These are phyloP conservation scores for Prorops nasuta DNA, from an alignment of 1,140 invertebrate species.

Conservation along the genomic window DNA sequence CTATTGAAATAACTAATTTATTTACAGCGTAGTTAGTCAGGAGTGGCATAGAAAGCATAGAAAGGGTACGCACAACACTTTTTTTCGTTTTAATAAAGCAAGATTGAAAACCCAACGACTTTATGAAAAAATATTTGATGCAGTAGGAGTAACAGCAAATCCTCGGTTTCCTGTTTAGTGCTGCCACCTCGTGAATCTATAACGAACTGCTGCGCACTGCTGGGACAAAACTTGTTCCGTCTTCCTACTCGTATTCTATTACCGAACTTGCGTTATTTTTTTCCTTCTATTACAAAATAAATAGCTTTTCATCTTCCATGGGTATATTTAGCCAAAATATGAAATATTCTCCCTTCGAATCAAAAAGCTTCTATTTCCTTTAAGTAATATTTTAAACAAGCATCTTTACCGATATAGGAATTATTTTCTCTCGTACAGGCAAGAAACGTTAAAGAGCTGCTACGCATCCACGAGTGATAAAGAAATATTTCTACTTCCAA, in stretches of 20 bases:
- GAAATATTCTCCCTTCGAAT: not conserved
- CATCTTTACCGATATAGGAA: too few relatives aligned
- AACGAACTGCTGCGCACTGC: constrained; percentile 10
- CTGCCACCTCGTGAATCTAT: constrained; percentile 26
- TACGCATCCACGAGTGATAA: too few relatives aligned
- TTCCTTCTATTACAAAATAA: constrained; percentile 2
- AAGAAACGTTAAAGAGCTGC: too few relatives aligned
- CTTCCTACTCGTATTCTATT: not conserved
- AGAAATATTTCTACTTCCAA: too few relatives aligned
- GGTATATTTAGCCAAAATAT: too few relatives aligned
- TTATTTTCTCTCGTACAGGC: too few relatives aligned
- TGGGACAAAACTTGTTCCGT: constrained; percentile 26
- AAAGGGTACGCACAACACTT: too few relatives aligned
- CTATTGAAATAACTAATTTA: too few relatives aligned
- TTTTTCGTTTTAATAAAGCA: not conserved
- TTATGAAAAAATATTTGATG: not conserved
- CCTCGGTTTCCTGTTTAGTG: constrained; percentile 15
- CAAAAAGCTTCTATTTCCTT: not conserved
- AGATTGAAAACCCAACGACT: not conserved
- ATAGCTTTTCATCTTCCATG: too few relatives aligned
- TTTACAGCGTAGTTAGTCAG: too few relatives aligned
- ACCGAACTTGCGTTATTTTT: constrained; percentile 5
- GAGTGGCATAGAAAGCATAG: too few relatives aligned
- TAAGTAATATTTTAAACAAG: too few relatives aligned
- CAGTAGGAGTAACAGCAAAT: not conserved